Evolutionary conservation across 2,888 invertebrate species (phyloP).

Genomic region (Calameuta filiformis): DNA sequence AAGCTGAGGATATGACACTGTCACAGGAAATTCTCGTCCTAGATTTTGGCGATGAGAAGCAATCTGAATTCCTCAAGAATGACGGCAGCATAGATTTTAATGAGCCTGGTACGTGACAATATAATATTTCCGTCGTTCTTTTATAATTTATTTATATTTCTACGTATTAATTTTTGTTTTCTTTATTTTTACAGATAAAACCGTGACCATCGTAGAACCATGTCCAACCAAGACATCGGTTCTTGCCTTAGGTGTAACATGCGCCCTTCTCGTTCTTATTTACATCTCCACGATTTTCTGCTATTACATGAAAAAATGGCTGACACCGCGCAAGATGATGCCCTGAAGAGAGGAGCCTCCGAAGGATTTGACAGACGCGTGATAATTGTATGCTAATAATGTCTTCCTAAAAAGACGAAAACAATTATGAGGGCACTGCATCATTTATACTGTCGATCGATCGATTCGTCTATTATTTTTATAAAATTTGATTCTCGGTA

Average conservation of each 20-base stretch:
- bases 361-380: not conserved
- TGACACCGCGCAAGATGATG: constrained; percentile 85
- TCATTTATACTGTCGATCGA: not conserved
- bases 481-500: not conserved
- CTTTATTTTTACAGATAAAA: constrained; percentile 77
- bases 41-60: constrained; percentile 91
- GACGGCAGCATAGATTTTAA: constrained; percentile 75
- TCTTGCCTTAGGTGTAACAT: constrained; percentile 89
- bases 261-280: constrained; percentile 87
- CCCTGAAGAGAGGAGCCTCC: constrained; percentile 64
- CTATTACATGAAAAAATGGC: constrained; percentile 94
- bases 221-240: constrained; percentile 94
- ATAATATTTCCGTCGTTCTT: not conserved
- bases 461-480: not conserved
- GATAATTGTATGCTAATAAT: not conserved
- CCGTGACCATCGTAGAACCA: constrained; percentile 89
- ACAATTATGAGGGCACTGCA: not conserved
- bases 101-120: constrained; percentile 62
- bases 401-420: not conserved
- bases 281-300: constrained; percentile 93
- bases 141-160: constrained; percentile 1
- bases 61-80: constrained; percentile 82
- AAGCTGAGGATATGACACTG: constrained; percentile 88
- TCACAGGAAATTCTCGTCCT: constrained; percentile 94
- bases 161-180: constrained; percentile 8